phyloP scores from a whole-genome alignment of 2,113 vertebrate genomes.

The Meriones unguiculatus region DNA sequence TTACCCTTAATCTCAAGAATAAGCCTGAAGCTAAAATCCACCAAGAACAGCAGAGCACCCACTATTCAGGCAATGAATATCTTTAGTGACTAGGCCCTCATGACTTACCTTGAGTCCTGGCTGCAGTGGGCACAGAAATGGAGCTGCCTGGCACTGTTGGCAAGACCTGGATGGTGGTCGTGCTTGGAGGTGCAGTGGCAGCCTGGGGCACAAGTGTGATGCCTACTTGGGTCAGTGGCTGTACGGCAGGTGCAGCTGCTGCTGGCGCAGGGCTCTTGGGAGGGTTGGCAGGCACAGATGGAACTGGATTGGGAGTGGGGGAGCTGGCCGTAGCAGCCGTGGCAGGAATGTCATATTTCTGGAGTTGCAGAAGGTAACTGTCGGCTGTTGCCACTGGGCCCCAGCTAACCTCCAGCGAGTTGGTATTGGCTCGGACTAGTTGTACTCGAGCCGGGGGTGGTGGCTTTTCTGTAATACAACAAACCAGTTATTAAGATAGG shows the following conservation, averaged over 20 bases:
- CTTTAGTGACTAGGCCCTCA: not conserved
- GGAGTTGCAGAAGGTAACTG: constrained; percentile 94
- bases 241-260: constrained; percentile 88
- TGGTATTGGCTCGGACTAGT: constrained; percentile 95
- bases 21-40: not conserved
- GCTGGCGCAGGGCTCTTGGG: constrained; percentile 92
- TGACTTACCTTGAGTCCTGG: constrained; percentile 81
- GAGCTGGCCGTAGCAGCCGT: constrained; percentile 90
- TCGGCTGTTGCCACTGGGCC: constrained; percentile 95
- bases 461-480: constrained; percentile 89
- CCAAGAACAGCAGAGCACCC: not conserved
- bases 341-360: constrained; percentile 96
- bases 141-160: constrained; percentile 82
- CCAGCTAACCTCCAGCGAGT: constrained; percentile 96
- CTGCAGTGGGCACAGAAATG: constrained; percentile 77
- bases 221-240: constrained; percentile 91
- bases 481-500: not conserved
- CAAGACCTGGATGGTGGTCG: constrained; percentile 84
- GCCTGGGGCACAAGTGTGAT: constrained; percentile 88
- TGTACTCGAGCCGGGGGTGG: constrained; percentile 93
- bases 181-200: constrained; percentile 80
- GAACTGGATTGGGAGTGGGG: constrained; percentile 89
- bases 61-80: not conserved
- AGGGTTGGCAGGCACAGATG: constrained; percentile 91
- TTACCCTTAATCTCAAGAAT: not conserved